phyloP scores from a whole-genome alignment of 2,113 vertebrate genomes.

The Semicossyphus pulcher region DNA sequence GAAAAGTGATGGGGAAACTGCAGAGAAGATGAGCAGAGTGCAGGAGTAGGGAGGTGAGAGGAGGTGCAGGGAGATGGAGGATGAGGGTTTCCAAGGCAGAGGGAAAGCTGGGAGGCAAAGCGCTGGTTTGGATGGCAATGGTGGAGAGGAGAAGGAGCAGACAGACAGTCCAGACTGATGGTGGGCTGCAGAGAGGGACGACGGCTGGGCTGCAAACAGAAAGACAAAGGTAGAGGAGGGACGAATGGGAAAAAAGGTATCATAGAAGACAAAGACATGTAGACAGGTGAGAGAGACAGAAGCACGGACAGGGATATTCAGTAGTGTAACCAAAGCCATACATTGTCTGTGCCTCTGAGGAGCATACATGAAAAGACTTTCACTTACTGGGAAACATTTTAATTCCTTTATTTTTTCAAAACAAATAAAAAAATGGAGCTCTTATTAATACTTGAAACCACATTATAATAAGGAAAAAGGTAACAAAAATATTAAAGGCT shows the following conservation, averaged over 20 bases:
- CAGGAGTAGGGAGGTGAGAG: slow-evolving; percentile 42
- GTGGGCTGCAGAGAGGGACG: slow-evolving; percentile 69
- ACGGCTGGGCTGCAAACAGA: slow-evolving; percentile 73
- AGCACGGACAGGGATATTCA: slow-evolving; percentile 21
- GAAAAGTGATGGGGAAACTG: slow-evolving; percentile 38
- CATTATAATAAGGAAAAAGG: background rate
- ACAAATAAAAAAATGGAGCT: background rate
- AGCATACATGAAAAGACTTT: background rate
- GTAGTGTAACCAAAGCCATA: slow-evolving; percentile 17
- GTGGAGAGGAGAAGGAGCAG: slow-evolving; percentile 57
- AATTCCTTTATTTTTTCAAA: background rate
- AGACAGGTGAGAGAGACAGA: slow-evolving; percentile 22
- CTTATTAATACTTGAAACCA: background rate
- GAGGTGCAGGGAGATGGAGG: slow-evolving; percentile 46
- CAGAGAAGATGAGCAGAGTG: slow-evolving; percentile 44
- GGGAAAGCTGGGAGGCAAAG: slow-evolving; percentile 74
- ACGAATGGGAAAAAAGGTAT: slow-evolving; percentile 40
- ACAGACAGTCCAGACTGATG: slow-evolving; percentile 73
- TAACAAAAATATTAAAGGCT: background rate
- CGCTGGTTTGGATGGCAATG: slow-evolving; percentile 67
- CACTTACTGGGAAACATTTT: background rate
- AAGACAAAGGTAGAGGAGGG: slow-evolving; percentile 62
- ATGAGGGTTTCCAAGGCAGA: slow-evolving; percentile 64
- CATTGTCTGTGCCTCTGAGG: background rate
- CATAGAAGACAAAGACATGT: slow-evolving; percentile 2